Conservation (phyloP, 2,888 invertebrate genomes). For the Rotaria macrura region DNA sequence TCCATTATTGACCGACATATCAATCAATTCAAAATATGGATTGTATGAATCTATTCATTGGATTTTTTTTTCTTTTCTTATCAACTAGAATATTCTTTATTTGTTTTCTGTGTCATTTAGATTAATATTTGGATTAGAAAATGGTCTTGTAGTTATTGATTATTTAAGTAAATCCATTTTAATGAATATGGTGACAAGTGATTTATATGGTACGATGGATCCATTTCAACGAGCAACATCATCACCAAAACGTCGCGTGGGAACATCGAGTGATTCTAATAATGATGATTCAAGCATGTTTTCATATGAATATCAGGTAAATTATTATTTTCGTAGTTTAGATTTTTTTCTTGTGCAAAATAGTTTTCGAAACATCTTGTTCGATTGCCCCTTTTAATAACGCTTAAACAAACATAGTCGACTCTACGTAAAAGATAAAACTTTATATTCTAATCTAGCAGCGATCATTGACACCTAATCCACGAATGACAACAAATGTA, state of each 20-base stretch:
- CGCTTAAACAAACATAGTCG: background rate
- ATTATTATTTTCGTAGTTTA: background rate
- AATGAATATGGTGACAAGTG: conserved; percentile 21
- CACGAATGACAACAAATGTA: background rate
- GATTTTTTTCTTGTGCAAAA: background rate
- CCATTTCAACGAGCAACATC: conserved; percentile 71
- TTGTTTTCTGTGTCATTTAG: background rate
- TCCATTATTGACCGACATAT: conserved; percentile 73
- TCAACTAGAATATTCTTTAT: background rate
- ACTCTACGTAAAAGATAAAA: no score
- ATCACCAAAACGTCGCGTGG: conserved; percentile 58
- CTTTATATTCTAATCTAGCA: background rate
- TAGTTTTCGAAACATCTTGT: no score
- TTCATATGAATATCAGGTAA: conserved; percentile 48
- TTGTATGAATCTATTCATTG: no score
- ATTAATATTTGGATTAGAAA: conserved; percentile 29
- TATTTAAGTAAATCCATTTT: conserved; percentile 22
- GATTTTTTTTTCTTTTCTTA: no score
- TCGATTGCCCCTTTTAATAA: no score
- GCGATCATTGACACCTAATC: conserved; percentile 65
- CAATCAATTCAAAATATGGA: conserved; percentile 89
- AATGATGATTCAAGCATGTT: conserved; percentile 36
- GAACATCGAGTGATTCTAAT: conserved; percentile 16
- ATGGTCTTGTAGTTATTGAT: conserved; percentile 29
- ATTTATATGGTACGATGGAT: conserved; percentile 56